A percentile compares a stretch with the other conserved stretches of the same genome.
Conservation (phyloP, 2,113 vertebrate genomes). For the Uropsilus gracilis region DNA sequence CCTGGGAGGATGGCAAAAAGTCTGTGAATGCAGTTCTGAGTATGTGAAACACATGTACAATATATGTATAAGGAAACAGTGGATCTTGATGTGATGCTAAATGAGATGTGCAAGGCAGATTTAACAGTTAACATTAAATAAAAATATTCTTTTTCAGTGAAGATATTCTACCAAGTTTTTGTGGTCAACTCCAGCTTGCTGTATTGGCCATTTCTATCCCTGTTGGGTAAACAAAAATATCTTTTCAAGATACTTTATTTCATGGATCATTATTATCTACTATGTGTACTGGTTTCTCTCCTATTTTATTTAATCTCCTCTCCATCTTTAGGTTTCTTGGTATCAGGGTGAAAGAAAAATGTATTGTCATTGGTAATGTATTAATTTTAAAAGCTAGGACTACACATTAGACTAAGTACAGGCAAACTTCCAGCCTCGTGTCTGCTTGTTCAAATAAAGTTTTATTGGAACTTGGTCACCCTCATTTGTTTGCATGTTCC, state of each 20-base stretch:
- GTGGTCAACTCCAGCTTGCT: constrained; percentile 58
- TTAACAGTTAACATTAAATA: constrained; percentile 46
- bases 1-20: rapidly evolving
- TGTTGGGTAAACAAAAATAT: constrained; percentile 72
- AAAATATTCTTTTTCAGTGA: constrained; percentile 48
- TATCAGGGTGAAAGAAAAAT: constrained; percentile 75
- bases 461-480: background rate
- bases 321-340: constrained; percentile 79
- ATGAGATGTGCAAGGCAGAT: constrained; percentile 13
- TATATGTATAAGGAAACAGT: background rate
- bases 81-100: background rate
- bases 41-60: background rate
- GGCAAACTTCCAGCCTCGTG: background rate
- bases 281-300: constrained; percentile 74
- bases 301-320: constrained; percentile 50
- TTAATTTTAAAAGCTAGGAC: constrained; percentile 71
- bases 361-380: constrained; percentile 74
- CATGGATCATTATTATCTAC: constrained; percentile 69
- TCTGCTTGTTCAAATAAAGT: background rate
- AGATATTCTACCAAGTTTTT: constrained; percentile 58
- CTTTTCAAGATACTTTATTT: constrained; percentile 72
- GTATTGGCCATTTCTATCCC: constrained; percentile 73
- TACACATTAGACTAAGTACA: constrained; percentile 42
- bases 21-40: background rate
- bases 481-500: background rate